These are phyloP conservation scores for Chymomyza costata DNA, from an alignment of 1,140 invertebrate species.

Conservation along the genomic window DNA sequence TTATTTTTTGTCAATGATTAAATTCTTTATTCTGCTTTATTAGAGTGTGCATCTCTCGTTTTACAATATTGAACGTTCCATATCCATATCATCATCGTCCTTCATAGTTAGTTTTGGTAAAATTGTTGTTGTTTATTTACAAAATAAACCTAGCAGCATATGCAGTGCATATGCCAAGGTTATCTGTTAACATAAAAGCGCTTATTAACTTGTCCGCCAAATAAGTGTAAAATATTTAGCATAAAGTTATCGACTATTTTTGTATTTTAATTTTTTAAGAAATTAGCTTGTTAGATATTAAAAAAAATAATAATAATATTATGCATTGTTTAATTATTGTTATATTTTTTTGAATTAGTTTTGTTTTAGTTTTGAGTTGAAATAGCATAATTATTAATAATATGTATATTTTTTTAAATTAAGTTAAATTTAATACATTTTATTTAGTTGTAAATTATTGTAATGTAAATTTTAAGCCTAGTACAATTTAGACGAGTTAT, in stretches of 20 bases:
- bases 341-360: too few relatives aligned
- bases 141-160: slow-evolving; percentile 10
- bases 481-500: slow-evolving; percentile 41
- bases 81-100: too few relatives aligned
- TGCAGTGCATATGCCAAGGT: slow-evolving; percentile 35
- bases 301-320: slow-evolving; percentile 51
- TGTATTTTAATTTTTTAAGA: slow-evolving; percentile 30
- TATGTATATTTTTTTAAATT: slow-evolving; percentile 42
- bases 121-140: too few relatives aligned
- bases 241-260: slow-evolving; percentile 30
- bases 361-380: slow-evolving; percentile 49
- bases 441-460: slow-evolving; percentile 65
- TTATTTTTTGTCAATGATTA: too few relatives aligned
- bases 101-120: too few relatives aligned
- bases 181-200: background rate
- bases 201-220: slow-evolving; percentile 32
- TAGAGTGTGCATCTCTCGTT: too few relatives aligned
- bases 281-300: slow-evolving; percentile 1
- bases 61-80: too few relatives aligned
- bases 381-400: slow-evolving; percentile 57
- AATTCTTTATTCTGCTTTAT: too few relatives aligned
- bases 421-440: slow-evolving; percentile 69
- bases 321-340: slow-evolving; percentile 58
- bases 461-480: slow-evolving; percentile 55
- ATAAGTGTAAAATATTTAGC: slow-evolving; percentile 23